Evolutionary conservation across 2,113 vertebrate genomes (phyloP), one percentile per base, ranked within the genome.

Genomic region (Pseudopipra pipra): DNA sequence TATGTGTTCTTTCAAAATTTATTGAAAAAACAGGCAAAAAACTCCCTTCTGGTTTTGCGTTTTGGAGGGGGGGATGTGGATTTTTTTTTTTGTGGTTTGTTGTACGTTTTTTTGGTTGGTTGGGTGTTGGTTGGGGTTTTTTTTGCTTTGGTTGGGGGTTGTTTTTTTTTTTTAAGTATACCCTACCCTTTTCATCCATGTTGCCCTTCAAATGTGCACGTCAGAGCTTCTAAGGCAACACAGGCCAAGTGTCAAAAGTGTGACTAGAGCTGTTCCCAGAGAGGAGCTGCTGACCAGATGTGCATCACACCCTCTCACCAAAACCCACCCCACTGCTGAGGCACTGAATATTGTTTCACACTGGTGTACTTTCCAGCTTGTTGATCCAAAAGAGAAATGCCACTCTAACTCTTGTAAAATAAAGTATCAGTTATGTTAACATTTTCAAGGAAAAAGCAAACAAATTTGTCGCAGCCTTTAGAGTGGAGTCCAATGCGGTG

Each of bases 201-300:
- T 41, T 89, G 41, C 27, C 63, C 87, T 95, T 82, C 75, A 87
- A 96, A 84, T 9, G n/a, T 51, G 59, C 56, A 58, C 46, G 59
- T 90, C 59, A 83, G 63, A 71, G 76, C 76, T 95, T 90, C 85
- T 83, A 95, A 90, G 68, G 75, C 87, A 89, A 84, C 20, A 61
- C 25, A 83, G 65, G 43, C 51, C 54, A 63, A 89, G 41, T 14
- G 62, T 43, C 67, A 79, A 68, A 88, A 77, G 71, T 14, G 76
- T 61, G 72, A 87, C 46, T 80, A 33, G 63, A 79, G 30, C 25
- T 6, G 18, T 94, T 97, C 85, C 90, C 91, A 95, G 93, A 95
- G 88, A 62, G 84, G 75, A 71, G 54, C 85, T 90, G 72, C 76
- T 65, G 85, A 56, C 87, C 94, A 97, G 87, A 96, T 96, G 96